Base-by-base conservation (phyloP, 2,797 vertebrate genomes). In the Gadopsis bispinosus region DNA sequence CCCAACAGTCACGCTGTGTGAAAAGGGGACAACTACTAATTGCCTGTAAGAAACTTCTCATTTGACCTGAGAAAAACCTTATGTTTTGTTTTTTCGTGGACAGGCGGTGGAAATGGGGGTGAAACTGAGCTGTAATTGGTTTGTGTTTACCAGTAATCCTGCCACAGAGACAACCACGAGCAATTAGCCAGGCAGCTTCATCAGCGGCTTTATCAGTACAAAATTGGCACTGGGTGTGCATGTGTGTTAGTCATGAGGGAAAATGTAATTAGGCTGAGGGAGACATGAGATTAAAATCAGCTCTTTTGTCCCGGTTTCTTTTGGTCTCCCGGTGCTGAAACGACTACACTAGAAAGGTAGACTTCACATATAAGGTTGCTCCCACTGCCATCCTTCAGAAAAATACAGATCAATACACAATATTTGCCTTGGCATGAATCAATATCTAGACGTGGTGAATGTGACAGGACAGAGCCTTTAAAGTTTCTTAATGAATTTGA, bases 101-200 rank as follows among this genome's bases (percentile, higher is more conserved):
- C 64, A 60, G 58, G 39, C 35, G 33, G 31, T 62, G 63, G 74
- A 83, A 71, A 59, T 60, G 74, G 64, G 74, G 75, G 78, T 63
- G 84, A 85, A 81, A 81, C 64, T 61, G 69, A 90, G 78, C 86
- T 79, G 89, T 91, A 92, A 92, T 91, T 91, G 88, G 87, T 85
- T 93, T 93, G 60, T 93, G 81, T 93, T 94, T 91, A 92, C 87
- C 87, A 91, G 90, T 88, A 91, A 89, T 86, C 70, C 79, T 86
- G 76, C 88, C 84, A 80, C 83, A 80, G 79, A 82, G 61, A 87
- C 71, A 85, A 85, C 88, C 89, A 80, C 82, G 83, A 87, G 88
- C 91, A 93, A 94, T 94, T 93, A 93, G 89, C 71, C 64, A 69
- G 87, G 84, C 86, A 87, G 85, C 79, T 80, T 54, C 0, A n/a